Conservation (phyloP, 2,888 invertebrate genomes). For the Tipula helvola region DNA sequence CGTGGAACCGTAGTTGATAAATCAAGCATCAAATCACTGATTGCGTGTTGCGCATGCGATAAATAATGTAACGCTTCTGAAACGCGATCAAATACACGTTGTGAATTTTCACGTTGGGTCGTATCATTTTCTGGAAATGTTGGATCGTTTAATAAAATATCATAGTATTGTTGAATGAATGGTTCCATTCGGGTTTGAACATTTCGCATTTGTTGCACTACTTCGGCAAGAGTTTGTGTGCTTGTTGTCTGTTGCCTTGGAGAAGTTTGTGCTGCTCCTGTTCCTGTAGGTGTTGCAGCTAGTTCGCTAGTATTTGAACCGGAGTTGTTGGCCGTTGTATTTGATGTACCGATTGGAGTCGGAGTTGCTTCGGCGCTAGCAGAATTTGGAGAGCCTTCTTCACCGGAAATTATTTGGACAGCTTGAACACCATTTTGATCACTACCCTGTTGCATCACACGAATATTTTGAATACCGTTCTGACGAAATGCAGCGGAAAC, state of each 20-base stretch:
- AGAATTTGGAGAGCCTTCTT: slow-evolving; percentile 6
- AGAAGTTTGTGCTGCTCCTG: slow-evolving; percentile 30
- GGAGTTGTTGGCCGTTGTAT: slow-evolving; percentile 16
- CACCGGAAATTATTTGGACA: background rate
- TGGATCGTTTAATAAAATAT: slow-evolving; percentile 48
- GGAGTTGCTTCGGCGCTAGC: slow-evolving; percentile 5
- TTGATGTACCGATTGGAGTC: slow-evolving; percentile 21
- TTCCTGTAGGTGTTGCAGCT: background rate
- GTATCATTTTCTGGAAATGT: slow-evolving; percentile 35
- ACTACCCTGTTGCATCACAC: slow-evolving; percentile 20
- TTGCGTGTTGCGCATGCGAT: slow-evolving; percentile 77
- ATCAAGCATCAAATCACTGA: slow-evolving; percentile 74
- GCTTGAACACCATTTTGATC: background rate
- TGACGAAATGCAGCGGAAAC: slow-evolving; percentile 33
- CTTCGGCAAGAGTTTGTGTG: slow-evolving; percentile 29
- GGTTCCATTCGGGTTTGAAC: slow-evolving; percentile 46
- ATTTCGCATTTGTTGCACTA: slow-evolving; percentile 30
- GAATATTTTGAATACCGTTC: slow-evolving; percentile 30
- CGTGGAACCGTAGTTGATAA: slow-evolving; percentile 55
- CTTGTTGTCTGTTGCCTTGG: slow-evolving; percentile 28
- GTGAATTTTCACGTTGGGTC: slow-evolving; percentile 41
- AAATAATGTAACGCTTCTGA: slow-evolving; percentile 73
- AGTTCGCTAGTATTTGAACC: slow-evolving; percentile 10
- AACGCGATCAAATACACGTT: slow-evolving; percentile 58
- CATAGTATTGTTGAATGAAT: slow-evolving; percentile 48